These are phyloP conservation scores for Brachionus rotundiformis DNA, from an alignment of 1,140 invertebrate species.

Conservation along the genomic window DNA sequence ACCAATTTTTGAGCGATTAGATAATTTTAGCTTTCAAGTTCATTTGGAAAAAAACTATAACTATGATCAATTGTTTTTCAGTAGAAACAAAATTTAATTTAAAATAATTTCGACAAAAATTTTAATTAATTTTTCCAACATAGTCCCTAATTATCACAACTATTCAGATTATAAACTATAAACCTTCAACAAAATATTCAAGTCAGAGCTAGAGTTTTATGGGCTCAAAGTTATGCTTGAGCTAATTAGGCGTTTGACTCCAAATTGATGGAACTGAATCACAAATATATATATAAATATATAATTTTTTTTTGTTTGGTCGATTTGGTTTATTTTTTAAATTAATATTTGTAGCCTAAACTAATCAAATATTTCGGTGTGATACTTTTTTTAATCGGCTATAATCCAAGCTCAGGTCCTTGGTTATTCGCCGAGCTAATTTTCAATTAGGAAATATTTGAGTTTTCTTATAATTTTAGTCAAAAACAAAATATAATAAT, in stretches of 20 bases:
- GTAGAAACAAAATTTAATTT: background rate
- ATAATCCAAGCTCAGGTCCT: background rate
- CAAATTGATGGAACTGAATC: too few species aligned
- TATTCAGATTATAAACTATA: background rate
- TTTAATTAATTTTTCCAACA: background rate
- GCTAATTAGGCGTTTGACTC: too few species aligned
- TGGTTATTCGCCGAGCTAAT: background rate
- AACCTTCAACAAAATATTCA: background rate
- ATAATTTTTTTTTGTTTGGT: too few species aligned
- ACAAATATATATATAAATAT: too few species aligned
- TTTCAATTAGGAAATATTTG: slow-evolving; percentile 17
- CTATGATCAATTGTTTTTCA: background rate
- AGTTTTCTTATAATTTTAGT: slow-evolving; percentile 1
- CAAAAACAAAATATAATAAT: too few species aligned
- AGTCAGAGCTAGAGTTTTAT: background rate
- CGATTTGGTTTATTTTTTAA: too few species aligned
- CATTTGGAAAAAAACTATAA: background rate
- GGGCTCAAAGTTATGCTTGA: background rate
- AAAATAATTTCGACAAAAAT: background rate
- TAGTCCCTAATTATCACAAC: background rate
- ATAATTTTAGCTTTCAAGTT: slow-evolving; percentile 6
- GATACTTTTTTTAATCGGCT: too few species aligned
- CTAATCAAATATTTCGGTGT: too few species aligned
- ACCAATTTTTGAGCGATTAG: background rate
- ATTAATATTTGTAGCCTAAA: too few species aligned